Evolutionary conservation across 2,797 vertebrate species (phyloP).

Genomic region (Fistularia tabacaria): DNA sequence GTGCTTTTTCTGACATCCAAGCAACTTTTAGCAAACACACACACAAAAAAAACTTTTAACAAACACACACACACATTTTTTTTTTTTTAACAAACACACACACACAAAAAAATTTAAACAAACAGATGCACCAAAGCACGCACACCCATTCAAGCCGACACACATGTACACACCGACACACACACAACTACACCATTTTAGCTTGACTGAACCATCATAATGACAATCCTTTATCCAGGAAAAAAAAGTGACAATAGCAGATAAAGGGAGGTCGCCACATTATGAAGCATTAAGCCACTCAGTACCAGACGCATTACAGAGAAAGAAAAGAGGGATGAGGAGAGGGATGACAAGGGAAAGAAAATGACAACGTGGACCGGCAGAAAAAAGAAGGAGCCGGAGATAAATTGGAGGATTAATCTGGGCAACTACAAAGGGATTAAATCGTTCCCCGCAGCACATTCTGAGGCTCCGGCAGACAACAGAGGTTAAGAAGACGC

Average conservation of each 20-base stretch:
- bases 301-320: slow-evolving; percentile 49
- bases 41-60: too few species aligned
- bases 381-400: slow-evolving; percentile 46
- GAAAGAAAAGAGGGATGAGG: slow-evolving; percentile 41
- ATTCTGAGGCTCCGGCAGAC: slow-evolving; percentile 41
- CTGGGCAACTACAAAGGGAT: slow-evolving; percentile 68
- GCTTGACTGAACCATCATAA: slow-evolving; percentile 7
- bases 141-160: slow-evolving; percentile 6
- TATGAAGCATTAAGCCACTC: slow-evolving; percentile 69
- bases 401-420: slow-evolving; percentile 71
- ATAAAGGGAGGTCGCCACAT: slow-evolving; percentile 64
- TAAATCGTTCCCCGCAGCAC: slow-evolving; percentile 57
- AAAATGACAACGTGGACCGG: slow-evolving; percentile 40
- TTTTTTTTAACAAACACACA: background rate
- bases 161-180: slow-evolving; percentile 12
- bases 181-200: slow-evolving; percentile 15
- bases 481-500: slow-evolving; percentile 65
- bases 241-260: slow-evolving; percentile 62
- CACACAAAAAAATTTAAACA: background rate
- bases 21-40: too few species aligned
- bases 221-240: slow-evolving; percentile 40
- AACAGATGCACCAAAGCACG: too few species aligned
- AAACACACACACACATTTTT: background rate
- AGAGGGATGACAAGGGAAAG: slow-evolving; percentile 11
- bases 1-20: too few species aligned